Base-by-base conservation (phyloP, 2,888 invertebrate genomes). In the Lasius fuliginosus region DNA sequence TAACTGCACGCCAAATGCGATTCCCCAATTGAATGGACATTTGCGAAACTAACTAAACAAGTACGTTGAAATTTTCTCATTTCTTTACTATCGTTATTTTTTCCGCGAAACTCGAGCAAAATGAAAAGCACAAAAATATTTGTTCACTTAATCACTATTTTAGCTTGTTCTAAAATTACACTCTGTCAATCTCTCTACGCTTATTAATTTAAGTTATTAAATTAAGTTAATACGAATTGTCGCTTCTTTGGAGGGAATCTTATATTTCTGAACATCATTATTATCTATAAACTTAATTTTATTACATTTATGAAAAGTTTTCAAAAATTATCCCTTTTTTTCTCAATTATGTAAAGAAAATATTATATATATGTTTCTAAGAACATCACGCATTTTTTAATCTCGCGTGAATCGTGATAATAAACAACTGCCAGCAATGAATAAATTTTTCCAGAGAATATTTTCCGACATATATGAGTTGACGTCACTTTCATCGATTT, bases 401-500 rank as follows among this genome's bases (percentile, higher is more conserved):
- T 73, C 81, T 64, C 76, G 18, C 18, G 64, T 83, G 68, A 67
- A 73, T 84, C 76, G 65, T 69, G 65, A 82, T 76, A 68, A 79
- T 79, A 58, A 64, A 83, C 62, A 83, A 85, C 23, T 67, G 27
- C 46, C 56, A 64, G 71, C 62, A 23, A 60, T 56, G 56, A 84
- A 86, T 85, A 87, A 85, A 89, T 86, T 85, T 84, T 87, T 85
- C 64, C 73, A 86, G 73, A 74, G 60, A 68, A 71, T 81, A 79
- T 83, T 73, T 85, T 65, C 23, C 84, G 86, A 53, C 42, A 46
- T 85, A 87, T 86, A 67, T 69, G 85, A 49, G n/a, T 89, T 90
- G 85, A 76, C 76, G 81, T 86, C 82, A 84, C 85, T 84, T 86
- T 85, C 83, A 82, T 89, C 77, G 86, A 85, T 84, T 86, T 64